A percentile compares a stretch with the other conserved stretches of the same genome.
phyloP scores from a whole-genome alignment of 1,140 invertebrate genomes.

The Caenorhabditis tropicalis region DNA sequence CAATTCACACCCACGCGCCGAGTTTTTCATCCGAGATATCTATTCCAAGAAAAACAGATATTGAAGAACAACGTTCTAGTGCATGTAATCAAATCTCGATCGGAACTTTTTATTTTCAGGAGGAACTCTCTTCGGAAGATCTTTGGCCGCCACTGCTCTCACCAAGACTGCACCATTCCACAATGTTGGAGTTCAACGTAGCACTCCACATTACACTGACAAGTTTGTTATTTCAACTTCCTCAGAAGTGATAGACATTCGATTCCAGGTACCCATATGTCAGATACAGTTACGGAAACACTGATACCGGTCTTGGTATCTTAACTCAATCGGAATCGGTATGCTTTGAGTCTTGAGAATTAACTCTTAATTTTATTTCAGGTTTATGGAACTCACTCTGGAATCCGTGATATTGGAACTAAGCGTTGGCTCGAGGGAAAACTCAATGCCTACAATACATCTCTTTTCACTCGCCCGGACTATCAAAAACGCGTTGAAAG shows the following conservation, averaged over 20 bases:
- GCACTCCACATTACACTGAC: slow-evolving; percentile 60
- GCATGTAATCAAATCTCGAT: slow-evolving; percentile 2
- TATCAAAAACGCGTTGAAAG: slow-evolving; percentile 54
- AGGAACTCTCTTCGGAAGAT: slow-evolving; percentile 59
- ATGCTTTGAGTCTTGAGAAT: neutral
- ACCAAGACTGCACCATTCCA: slow-evolving; percentile 56
- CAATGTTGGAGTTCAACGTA: slow-evolving; percentile 59
- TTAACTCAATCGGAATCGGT: slow-evolving; percentile 57
- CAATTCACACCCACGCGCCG: slow-evolving; percentile 8
- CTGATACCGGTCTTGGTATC: slow-evolving; percentile 58
- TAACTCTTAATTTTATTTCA: neutral
- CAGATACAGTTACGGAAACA: slow-evolving; percentile 59
- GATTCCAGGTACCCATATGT: slow-evolving; percentile 56
- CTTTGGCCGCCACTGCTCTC: slow-evolving; percentile 54
- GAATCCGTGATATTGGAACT: slow-evolving; percentile 57
- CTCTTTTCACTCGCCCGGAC: slow-evolving; percentile 55
- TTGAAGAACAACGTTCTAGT: neutral
- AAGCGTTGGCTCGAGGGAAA: slow-evolving; percentile 61
- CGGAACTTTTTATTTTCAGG: slow-evolving; percentile 46
- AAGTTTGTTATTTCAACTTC: neutral
- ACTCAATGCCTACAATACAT: slow-evolving; percentile 58
- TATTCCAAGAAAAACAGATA: slow-evolving; percentile 1
- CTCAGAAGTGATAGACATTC: neutral
- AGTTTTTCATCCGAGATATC: neutral
- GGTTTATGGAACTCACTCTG: slow-evolving; percentile 46